Evolutionary conservation across 2,888 invertebrate species (phyloP).

Genomic region (Pediacus dermestoides): DNA sequence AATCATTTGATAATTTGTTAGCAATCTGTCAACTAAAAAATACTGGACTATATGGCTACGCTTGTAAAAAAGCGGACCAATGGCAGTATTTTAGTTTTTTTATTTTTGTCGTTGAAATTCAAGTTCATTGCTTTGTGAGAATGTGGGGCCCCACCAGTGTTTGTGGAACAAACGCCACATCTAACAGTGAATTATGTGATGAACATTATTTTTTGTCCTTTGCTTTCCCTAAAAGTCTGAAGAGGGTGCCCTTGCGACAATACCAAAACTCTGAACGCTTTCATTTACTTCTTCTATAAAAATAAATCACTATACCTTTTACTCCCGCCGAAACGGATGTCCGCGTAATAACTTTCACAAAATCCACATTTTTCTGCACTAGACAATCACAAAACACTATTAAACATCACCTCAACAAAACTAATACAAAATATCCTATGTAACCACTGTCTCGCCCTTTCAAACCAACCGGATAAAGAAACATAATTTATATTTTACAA

Average conservation of each 20-base stretch:
- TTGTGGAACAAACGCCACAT: constrained; percentile 26
- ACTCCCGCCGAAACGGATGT: constrained; percentile 22
- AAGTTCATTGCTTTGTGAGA: constrained; percentile 26
- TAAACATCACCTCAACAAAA: no score
- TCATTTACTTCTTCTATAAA: constrained; percentile 30
- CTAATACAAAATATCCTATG: no score
- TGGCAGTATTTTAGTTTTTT: no score
- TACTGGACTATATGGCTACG: no score
- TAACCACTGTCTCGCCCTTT: no score
- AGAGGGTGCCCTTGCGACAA: constrained; percentile 27
- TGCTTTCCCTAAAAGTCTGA: constrained; percentile 25
- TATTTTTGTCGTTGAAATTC: constrained; percentile 23
- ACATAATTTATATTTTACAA: no score
- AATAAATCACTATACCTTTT: constrained; percentile 29
- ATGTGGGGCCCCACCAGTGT: constrained; percentile 20
- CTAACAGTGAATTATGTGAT: constrained; percentile 30
- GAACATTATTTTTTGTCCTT: constrained; percentile 30
- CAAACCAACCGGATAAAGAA: no score
- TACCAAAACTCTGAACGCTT: constrained; percentile 27
- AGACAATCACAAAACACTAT: constrained; percentile 5
- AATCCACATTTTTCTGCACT: constrained; percentile 14
- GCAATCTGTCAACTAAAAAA: no score
- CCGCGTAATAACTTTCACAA: constrained; percentile 25
- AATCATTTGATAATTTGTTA: no score
- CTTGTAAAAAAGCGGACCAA: no score